These are phyloP conservation scores for Pagrus major DNA, from an alignment of 2,113 vertebrate species.

Conservation along the genomic window DNA sequence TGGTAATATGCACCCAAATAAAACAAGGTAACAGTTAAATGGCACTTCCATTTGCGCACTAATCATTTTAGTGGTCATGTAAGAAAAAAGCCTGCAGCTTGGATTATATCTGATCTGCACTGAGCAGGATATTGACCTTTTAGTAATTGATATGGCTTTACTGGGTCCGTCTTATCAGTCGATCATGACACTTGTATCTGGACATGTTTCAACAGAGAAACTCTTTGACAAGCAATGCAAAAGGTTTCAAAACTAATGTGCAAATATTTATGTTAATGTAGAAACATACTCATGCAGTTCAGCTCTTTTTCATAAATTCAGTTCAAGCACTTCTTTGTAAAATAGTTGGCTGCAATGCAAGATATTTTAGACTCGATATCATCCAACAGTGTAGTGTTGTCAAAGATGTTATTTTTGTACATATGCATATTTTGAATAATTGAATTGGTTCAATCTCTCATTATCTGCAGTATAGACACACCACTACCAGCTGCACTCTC, in stretches of 20 bases:
- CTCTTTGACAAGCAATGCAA: neutral
- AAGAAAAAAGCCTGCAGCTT: neutral
- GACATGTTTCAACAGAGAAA: neutral
- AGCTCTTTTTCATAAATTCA: neutral
- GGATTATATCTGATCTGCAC: neutral
- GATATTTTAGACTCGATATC: neutral
- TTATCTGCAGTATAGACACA: too few relatives aligned
- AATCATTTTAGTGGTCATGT: constrained; percentile 1
- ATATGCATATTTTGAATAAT: too few relatives aligned
- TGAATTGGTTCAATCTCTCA: too few relatives aligned
- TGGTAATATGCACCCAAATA: neutral
- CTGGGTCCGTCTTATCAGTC: neutral
- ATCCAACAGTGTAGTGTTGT: too few relatives aligned
- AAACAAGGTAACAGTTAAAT: neutral
- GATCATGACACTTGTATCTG: neutral
- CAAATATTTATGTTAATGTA: neutral
- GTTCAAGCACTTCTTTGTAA: neutral
- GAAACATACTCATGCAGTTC: neutral
- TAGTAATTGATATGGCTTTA: constrained; percentile 10
- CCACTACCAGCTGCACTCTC: too few relatives aligned
- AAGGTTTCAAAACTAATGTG: neutral
- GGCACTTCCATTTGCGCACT: neutral
- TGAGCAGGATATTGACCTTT: constrained; percentile 2
- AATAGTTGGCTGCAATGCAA: neutral
- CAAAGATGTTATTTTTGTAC: too few relatives aligned